A percentile compares a stretch with the other conserved stretches of the same genome.
Conservation (phyloP, 2,113 vertebrate species). For the Terrapene triunguis region DNA sequence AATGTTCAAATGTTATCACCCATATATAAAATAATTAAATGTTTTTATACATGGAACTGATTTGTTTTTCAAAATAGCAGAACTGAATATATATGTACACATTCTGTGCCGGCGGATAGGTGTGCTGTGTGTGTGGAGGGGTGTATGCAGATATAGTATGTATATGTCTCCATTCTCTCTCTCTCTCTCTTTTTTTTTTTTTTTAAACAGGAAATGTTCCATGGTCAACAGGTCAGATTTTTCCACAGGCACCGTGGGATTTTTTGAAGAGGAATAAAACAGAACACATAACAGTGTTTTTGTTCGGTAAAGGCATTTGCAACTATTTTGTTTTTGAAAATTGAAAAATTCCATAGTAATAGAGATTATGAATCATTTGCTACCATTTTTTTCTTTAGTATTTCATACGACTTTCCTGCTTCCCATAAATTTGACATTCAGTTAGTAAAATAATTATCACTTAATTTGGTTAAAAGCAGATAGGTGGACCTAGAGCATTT, state of each 20-base stretch:
- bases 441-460: neutral
- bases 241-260: conserved; percentile 88
- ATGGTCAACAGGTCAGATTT: conserved; percentile 88
- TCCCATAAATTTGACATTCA: neutral
- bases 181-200: neutral
- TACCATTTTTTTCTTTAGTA: neutral
- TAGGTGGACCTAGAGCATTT: neutral
- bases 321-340: neutral
- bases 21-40: neutral
- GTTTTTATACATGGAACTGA: neutral
- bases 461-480: conserved; percentile 11
- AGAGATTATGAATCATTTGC: neutral
- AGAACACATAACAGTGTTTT: conserved; percentile 84
- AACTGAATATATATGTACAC: neutral
- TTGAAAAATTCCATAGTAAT: neutral
- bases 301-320: conserved; percentile 77
- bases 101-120: rapidly evolving
- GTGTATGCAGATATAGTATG: neutral
- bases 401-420: neutral
- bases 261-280: conserved; percentile 88
- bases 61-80: neutral
- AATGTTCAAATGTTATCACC: neutral
- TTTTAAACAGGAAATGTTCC: conserved; percentile 84
- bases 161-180: neutral
- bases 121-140: neutral